These are phyloP conservation scores for Hypanus sabinus DNA, from an alignment of 2,113 vertebrate genomes.

Conservation along the genomic window DNA sequence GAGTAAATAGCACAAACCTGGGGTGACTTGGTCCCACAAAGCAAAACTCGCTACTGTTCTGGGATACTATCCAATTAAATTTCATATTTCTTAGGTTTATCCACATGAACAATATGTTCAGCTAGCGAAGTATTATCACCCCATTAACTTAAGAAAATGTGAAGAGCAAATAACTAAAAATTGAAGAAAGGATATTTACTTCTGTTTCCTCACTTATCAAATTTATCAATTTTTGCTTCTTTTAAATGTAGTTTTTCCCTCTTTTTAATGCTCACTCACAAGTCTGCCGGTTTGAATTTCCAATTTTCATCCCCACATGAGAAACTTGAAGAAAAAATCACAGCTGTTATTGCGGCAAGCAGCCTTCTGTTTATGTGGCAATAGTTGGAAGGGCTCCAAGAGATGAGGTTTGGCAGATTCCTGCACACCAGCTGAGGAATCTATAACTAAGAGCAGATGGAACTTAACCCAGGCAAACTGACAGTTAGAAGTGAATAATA, in stretches of 20 bases:
- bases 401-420: slow-evolving; percentile 16
- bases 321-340: background rate
- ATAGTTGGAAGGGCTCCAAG: background rate
- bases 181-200: background rate
- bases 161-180: background rate
- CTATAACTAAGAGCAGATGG: too few relatives aligned
- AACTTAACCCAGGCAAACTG: background rate
- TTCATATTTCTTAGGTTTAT: background rate
- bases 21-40: too few relatives aligned
- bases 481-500: background rate
- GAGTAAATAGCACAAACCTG: too few relatives aligned
- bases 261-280: background rate
- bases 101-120: background rate
- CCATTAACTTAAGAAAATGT: background rate
- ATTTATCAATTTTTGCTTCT: background rate
- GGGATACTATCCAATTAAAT: too few relatives aligned
- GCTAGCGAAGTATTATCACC: background rate
- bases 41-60: too few relatives aligned
- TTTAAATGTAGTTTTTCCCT: background rate
- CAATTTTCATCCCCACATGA: background rate
- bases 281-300: background rate
- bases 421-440: slow-evolving; percentile 8
- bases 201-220: background rate
- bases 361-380: background rate
- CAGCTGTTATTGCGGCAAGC: slow-evolving; percentile 2